Evolutionary conservation across 2,888 invertebrate genomes (phyloP).

Genomic region (Myopa testacea): DNA sequence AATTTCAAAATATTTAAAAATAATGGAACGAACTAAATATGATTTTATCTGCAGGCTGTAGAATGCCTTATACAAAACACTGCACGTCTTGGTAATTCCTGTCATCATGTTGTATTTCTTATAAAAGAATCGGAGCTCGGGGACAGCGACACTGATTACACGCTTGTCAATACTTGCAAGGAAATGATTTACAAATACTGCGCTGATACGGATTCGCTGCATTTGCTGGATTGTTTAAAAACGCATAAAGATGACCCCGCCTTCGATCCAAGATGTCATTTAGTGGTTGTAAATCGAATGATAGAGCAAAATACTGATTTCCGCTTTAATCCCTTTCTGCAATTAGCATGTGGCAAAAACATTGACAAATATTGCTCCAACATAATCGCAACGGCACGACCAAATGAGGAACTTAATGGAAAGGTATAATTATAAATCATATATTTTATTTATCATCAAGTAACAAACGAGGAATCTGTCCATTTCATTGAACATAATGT

Average conservation of each 20-base stretch:
- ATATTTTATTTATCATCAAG: slow-evolving; percentile 14
- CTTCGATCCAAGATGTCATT: slow-evolving; percentile 86
- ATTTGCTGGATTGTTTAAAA: slow-evolving; percentile 83
- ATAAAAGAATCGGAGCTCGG: slow-evolving; percentile 86
- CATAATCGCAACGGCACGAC: slow-evolving; percentile 71
- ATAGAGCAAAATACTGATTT: slow-evolving; percentile 92
- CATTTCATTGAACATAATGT: too few relatives aligned
- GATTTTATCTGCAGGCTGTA: slow-evolving; percentile 72
- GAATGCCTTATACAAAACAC: slow-evolving; percentile 82
- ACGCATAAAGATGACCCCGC: slow-evolving; percentile 79
- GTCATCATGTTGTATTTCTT: slow-evolving; percentile 86
- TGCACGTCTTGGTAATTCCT: slow-evolving; percentile 75
- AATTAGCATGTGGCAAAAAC: slow-evolving; percentile 83
- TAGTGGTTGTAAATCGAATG: slow-evolving; percentile 87
- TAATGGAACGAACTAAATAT: not conserved
- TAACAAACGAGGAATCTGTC: not conserved
- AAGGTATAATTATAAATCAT: slow-evolving; percentile 67
- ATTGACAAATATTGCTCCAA: slow-evolving; percentile 79
- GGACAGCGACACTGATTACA: slow-evolving; percentile 89
- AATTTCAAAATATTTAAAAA: not conserved
- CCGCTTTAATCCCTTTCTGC: slow-evolving; percentile 86
- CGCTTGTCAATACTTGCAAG: slow-evolving; percentile 85
- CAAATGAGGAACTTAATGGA: slow-evolving; percentile 83
- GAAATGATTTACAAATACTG: slow-evolving; percentile 90
- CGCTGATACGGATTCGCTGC: slow-evolving; percentile 76